phyloP scores from a whole-genome alignment of 1,140 invertebrate genomes.

The Caenorhabditis briggsae region DNA sequence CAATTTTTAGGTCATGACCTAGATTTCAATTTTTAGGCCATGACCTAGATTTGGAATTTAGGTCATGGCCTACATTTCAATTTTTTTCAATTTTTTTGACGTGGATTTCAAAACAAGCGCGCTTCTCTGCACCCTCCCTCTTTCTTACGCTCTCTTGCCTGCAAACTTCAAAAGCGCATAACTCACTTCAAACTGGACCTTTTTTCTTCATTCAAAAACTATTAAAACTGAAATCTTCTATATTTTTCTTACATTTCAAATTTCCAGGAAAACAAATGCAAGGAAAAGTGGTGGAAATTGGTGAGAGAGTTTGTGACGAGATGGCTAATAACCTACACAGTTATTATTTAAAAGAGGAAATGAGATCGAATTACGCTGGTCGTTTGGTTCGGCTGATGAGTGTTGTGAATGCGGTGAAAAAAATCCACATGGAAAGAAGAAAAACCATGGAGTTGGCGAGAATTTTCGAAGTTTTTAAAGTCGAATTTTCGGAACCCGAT shows the following conservation, averaged over 20 bases:
- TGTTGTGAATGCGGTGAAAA: conserved; percentile 28
- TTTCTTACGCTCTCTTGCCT: too few relatives aligned
- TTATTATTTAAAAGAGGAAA: conserved; percentile 33
- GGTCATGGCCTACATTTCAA: too few relatives aligned
- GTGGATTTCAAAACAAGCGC: too few relatives aligned
- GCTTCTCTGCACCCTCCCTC: too few relatives aligned
- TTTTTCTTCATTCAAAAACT: too few relatives aligned
- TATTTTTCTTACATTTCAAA: neutral
- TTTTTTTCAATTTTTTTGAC: too few relatives aligned
- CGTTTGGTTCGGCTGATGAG: conserved; percentile 32
- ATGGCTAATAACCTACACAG: conserved; percentile 27
- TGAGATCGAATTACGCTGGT: conserved; percentile 38
- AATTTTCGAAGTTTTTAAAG: conserved; percentile 33
- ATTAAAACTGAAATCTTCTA: too few relatives aligned
- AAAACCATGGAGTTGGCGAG: conserved; percentile 33
- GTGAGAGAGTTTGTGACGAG: conserved; percentile 12
- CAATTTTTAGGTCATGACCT: too few relatives aligned
- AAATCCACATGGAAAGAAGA: conserved; percentile 26
- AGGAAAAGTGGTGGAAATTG: conserved; percentile 45
- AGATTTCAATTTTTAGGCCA: too few relatives aligned
- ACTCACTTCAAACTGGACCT: too few relatives aligned
- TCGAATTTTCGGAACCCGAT: conserved; percentile 35
- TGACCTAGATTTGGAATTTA: too few relatives aligned
- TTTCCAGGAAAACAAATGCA: conserved; percentile 24
- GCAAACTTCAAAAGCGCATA: too few relatives aligned